Evolutionary conservation across 2,888 invertebrate species (phyloP), one percentile per base, ranked within the genome.

Genomic region (Phyto melanocephala): DNA sequence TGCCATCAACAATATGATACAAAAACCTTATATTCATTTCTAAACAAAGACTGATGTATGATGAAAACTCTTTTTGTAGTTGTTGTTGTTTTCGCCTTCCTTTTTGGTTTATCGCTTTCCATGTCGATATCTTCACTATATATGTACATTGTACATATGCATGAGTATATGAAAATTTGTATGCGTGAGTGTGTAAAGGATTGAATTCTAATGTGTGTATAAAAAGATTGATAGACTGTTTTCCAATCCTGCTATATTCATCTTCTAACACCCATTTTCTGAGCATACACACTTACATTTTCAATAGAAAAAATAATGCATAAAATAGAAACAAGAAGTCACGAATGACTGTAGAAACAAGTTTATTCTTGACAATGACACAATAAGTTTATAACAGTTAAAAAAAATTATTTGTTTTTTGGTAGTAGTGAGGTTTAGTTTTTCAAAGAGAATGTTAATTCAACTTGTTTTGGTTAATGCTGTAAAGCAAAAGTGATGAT

Each of bases 181-280:
- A 35, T 68, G 80, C 42, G 45, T 60, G 63, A 54, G 54, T 67
- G 60, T 68, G 63, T 65, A 70, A 50, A 63, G 42, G 35, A 50
- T 54, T 58, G 77, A 42, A 74, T 65, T 42, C 35, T 74, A 58
- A 70, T 75, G 68, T 28, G 70, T 75, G 68, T 60, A 42, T 42
- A 74, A 35, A 78, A 71, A 65, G 70, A 82, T 79, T 79, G 81
- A 82, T 82, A 70, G 75, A 82, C 78, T 82, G 78, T 74, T 71
- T 79, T 70, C 74, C 50, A 45, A 62, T 45, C 37, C 56, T 71
- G 52, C 10, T 40, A 10, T 58, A 22, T 52, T 33, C 37, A 15
- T 13, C 20, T 70, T 28, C 20, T 40, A 40, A n/a, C n/a, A 37
- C 3, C 28, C 28, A 13, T 22, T n/a, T 13, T 52, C 7, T 15